phyloP scores from a whole-genome alignment of 2,888 invertebrate species.

The Nineta flava region DNA sequence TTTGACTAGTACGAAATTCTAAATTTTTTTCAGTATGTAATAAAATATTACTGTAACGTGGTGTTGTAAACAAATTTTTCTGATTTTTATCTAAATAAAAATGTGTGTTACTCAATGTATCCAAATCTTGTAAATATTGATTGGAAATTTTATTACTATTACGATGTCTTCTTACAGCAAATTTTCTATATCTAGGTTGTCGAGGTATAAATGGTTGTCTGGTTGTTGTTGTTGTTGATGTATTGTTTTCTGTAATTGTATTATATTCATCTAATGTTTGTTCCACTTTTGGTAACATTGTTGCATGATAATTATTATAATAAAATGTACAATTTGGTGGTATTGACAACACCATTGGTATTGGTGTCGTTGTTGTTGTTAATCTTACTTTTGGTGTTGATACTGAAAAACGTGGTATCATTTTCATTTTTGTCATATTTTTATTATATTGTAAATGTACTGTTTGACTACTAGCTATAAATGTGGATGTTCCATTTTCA shows the following conservation, averaged over 20 bases:
- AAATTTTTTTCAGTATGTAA: not conserved
- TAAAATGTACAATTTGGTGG: not conserved
- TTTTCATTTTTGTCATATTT: not conserved
- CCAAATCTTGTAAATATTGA: not conserved
- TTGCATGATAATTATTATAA: not conserved
- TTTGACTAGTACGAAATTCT: slow-evolving; percentile 27
- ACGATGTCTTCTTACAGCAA: not conserved
- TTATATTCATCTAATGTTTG: not conserved
- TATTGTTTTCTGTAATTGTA: slow-evolving; percentile 7
- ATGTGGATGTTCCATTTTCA: too few species aligned
- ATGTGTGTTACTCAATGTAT: not conserved
- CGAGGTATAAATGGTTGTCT: slow-evolving; percentile 7
- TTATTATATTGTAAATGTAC: too few species aligned
- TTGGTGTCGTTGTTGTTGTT: slow-evolving; percentile 8
- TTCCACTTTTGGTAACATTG: not conserved
- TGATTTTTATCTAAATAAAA: not conserved
- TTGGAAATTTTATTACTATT: not conserved
- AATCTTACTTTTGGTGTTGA: slow-evolving; percentile 4
- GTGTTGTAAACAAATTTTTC: not conserved
- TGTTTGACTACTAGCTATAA: too few species aligned
- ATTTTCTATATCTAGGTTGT: not conserved
- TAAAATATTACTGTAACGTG: not conserved
- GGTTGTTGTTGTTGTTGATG: slow-evolving; percentile 9
- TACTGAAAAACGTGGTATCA: slow-evolving; percentile 1
- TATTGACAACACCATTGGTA: slow-evolving; percentile 5